Evolutionary conservation across 2,797 vertebrate species (phyloP).

Genomic region (Phalanger gymnotis): DNA sequence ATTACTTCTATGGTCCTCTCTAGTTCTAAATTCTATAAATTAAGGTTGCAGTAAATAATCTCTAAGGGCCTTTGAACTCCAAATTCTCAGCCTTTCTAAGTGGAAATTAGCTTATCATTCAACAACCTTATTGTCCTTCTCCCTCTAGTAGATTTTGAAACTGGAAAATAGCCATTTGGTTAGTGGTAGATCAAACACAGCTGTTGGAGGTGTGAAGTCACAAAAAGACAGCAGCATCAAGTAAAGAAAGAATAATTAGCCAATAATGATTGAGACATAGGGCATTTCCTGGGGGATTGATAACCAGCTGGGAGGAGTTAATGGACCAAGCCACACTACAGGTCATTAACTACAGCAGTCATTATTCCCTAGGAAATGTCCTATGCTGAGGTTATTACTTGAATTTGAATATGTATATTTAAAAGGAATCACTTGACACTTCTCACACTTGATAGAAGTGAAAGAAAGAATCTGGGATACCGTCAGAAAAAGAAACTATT

Average conservation of each 20-base stretch:
- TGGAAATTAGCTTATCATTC: constrained; percentile 29
- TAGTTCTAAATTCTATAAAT: neutral
- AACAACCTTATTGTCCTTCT: neutral
- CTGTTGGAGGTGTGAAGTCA: constrained; percentile 62
- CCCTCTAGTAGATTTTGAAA: constrained; percentile 48
- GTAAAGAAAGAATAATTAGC: constrained; percentile 59
- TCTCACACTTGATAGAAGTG: neutral
- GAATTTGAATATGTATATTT: constrained; percentile 49
- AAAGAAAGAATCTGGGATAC: neutral
- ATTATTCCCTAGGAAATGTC: constrained; percentile 70
- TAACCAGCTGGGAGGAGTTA: constrained; percentile 72
- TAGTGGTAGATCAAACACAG: constrained; percentile 64
- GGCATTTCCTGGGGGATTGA: constrained; percentile 63
- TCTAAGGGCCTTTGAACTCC: neutral
- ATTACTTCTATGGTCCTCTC: neutral
- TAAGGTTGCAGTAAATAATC: neutral
- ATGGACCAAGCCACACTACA: constrained; percentile 62
- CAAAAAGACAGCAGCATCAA: constrained; percentile 53
- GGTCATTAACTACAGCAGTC: constrained; percentile 74
- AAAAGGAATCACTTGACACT: constrained; percentile 37
- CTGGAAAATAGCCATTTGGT: constrained; percentile 51
- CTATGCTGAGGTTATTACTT: constrained; percentile 53
- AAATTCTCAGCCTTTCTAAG: constrained; percentile 39
- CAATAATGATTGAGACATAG: constrained; percentile 58
- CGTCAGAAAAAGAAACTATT: neutral